Base-by-base conservation (phyloP, 2,113 vertebrate species). In the Arenaria interpres region DNA sequence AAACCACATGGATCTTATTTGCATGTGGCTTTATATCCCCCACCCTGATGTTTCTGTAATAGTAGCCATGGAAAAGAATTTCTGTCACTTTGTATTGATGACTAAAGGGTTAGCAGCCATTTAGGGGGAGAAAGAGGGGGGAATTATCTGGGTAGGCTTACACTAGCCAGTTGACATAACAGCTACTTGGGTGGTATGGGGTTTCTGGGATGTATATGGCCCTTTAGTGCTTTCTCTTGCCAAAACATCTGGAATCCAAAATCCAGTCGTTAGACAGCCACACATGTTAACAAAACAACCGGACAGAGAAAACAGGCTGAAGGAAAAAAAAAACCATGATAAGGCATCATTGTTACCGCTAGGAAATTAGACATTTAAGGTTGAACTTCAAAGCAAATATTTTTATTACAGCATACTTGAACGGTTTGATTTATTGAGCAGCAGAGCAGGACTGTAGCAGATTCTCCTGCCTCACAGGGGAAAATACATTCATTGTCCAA, bases 171-270 rank as follows among this genome's bases (percentile, higher is more conserved):
- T 90, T 94, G 90, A 97, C 35, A 78, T 91, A 86, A 94, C 68
- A 88, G 59, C 98, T 97, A 96, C 98, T 97, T 98, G 98, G 98
- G 98, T 98, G 98, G 98, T 96, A 98, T 74, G 92, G 69, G 85
- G 87, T 97, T 97, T 93, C 94, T 92, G 96, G 81, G 92, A 95
- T 94, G 74, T 96, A 78, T 96, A 95, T 90, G 24, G 54, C 73
- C 5, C 1, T 90, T 97, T 90, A 94, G 50, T 92, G 77, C 88
- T 96, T 97, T 97, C 79, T 96, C 50, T 98, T 89, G 79, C 97
- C 97, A 98, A 98, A 98, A 98, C 98, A 98, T 98, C 98, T 98
- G 98, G 96, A 97, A 96, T 95, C 56, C 96, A 97, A 98, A 97
- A 98, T 98, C 88, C 93, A 96, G 87, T 97, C 89, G 12, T 97